phyloP scores from a whole-genome alignment of 2,888 invertebrate species.

The Plemyria rubiginata region DNA sequence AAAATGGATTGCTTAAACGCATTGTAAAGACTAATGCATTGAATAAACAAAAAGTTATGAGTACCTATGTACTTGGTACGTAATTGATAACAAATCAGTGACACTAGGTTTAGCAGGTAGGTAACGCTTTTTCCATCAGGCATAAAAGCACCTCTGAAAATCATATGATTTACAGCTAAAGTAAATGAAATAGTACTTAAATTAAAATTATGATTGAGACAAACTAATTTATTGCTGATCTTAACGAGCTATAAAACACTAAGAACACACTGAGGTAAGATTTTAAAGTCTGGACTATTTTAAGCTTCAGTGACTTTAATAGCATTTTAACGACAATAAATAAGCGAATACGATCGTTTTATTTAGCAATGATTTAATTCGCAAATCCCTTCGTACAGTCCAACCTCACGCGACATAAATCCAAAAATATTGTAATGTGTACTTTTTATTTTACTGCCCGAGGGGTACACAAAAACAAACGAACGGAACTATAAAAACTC shows the following conservation, averaged over 20 bases:
- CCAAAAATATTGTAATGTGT: slow-evolving; percentile 11
- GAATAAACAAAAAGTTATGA: slow-evolving; percentile 12
- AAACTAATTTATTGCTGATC: neutral
- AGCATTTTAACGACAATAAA: slow-evolving; percentile 15
- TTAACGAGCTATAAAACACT: neutral
- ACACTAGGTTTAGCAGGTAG: neutral
- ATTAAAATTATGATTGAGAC: neutral
- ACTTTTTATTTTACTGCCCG: slow-evolving; percentile 19
- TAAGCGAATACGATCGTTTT: slow-evolving; percentile 15
- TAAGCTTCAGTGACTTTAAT: slow-evolving; percentile 10
- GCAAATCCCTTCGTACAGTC: slow-evolving; percentile 11
- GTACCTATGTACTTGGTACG: neutral
- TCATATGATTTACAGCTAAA: neutral
- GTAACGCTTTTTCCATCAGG: neutral
- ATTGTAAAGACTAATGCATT: slow-evolving; percentile 33
- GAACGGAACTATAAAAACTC: slow-evolving; percentile 48
- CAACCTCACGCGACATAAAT: slow-evolving; percentile 15
- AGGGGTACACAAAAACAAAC: slow-evolving; percentile 35
- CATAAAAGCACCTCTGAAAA: neutral
- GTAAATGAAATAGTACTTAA: neutral
- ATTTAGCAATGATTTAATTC: slow-evolving; percentile 15
- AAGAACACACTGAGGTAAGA: neutral
- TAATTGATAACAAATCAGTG: neutral
- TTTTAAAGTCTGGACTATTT: neutral
- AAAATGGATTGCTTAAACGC: slow-evolving; percentile 41